These are phyloP conservation scores for Okapia johnstoni DNA, from an alignment of 2,113 vertebrate species.

Conservation along the genomic window DNA sequence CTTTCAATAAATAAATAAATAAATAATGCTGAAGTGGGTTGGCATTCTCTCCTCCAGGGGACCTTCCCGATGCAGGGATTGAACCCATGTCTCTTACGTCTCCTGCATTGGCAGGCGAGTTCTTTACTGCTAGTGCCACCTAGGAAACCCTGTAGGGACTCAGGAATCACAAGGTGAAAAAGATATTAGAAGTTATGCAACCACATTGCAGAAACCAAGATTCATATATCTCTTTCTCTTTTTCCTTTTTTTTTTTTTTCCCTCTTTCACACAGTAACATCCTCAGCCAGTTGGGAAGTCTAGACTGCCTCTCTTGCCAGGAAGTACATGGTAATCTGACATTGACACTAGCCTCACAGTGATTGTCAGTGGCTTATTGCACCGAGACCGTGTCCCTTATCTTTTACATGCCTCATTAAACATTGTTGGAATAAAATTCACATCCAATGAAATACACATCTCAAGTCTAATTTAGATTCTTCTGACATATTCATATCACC, in stretches of 20 bases:
- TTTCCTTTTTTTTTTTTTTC: background rate
- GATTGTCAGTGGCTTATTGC: background rate
- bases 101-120: accelerated
- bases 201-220: background rate
- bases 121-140: background rate
- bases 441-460: background rate
- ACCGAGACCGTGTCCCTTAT: background rate
- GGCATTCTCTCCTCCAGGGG: background rate
- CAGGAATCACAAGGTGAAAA: background rate
- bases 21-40: background rate
- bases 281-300: background rate
- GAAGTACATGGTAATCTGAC: background rate
- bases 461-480: background rate
- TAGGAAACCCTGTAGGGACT: background rate
- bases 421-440: background rate
- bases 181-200: background rate
- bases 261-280: background rate
- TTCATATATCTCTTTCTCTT: too few relatives aligned
- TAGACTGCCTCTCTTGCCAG: background rate
- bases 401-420: background rate
- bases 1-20: background rate
- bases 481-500: background rate
- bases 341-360: background rate
- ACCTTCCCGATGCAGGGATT: background rate
- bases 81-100: background rate